phyloP scores from a whole-genome alignment of 2,113 vertebrate genomes.

The Megaceryle torquata region DNA sequence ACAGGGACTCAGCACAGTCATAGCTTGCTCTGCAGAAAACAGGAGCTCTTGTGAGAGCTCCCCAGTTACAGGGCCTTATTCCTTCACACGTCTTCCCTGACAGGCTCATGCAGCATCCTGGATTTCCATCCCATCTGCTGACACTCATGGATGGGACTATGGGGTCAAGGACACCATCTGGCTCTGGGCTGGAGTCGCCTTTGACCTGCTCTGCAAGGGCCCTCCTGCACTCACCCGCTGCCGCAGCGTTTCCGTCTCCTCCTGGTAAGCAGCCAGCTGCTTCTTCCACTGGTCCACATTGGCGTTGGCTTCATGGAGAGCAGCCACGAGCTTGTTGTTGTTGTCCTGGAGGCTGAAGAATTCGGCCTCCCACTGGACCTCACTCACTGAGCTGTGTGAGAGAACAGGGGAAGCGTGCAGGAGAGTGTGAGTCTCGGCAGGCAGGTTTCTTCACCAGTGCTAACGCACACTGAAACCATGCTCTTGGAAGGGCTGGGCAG shows the following conservation, averaged over 20 bases:
- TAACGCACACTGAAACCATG: accelerated
- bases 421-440: not conserved
- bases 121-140: not conserved
- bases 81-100: not conserved
- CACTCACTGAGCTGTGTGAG: constrained; percentile 85
- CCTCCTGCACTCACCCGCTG: constrained; percentile 78
- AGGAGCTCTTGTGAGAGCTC: not conserved
- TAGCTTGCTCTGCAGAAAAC: not conserved
- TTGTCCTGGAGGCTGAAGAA: constrained; percentile 96
- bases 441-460: not conserved
- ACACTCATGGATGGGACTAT: not conserved
- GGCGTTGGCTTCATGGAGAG: constrained; percentile 90
- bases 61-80: not conserved
- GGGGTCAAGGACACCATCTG: not conserved
- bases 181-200: not conserved
- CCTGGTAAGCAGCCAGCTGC: constrained; percentile 89
- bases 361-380: constrained; percentile 94
- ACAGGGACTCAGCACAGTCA: not conserved
- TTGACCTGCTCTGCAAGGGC: not conserved
- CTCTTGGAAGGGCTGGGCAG: not conserved
- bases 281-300: constrained; percentile 96
- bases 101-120: not conserved
- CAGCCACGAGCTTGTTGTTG: constrained; percentile 89
- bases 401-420: not conserved
- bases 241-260: constrained; percentile 86